Conservation (phyloP, 1,140 invertebrate species). For the Bombyx mandarina region DNA sequence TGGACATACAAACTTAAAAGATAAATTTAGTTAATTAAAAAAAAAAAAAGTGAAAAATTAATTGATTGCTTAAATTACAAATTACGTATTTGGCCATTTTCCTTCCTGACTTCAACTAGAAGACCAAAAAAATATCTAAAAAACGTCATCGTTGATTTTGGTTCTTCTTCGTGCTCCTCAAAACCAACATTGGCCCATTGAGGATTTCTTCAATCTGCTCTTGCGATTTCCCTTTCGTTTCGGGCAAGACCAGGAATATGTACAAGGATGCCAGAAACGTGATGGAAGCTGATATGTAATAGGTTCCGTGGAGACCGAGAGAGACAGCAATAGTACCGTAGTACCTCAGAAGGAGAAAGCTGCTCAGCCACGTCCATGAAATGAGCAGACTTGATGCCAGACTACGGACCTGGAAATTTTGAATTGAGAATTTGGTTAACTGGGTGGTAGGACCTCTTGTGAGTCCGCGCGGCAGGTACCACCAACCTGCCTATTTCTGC, state of each 20-base stretch:
- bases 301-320: conserved; percentile 51
- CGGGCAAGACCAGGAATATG: conserved; percentile 41
- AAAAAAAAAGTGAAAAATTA: too few species aligned
- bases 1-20: too few species aligned
- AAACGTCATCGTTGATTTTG: conserved; percentile 44
- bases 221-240: conserved; percentile 51
- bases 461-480: too few species aligned
- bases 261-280: conserved; percentile 44
- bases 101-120: not conserved
- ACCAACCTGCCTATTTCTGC: too few species aligned
- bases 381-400: conserved; percentile 57
- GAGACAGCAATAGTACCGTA: conserved; percentile 44
- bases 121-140: conserved; percentile 11
- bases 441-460: too few species aligned
- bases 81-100: too few species aligned
- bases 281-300: conserved; percentile 47
- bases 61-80: too few species aligned
- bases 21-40: too few species aligned
- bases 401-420: conserved; percentile 38
- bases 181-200: conserved; percentile 34
- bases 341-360: conserved; percentile 52
- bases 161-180: conserved; percentile 20
- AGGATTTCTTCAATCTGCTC: conserved; percentile 42
- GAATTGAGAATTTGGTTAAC: conserved; percentile 1
- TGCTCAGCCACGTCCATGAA: conserved; percentile 61